phyloP scores from a whole-genome alignment of 2,797 vertebrate genomes.

The Sciurus carolinensis region DNA sequence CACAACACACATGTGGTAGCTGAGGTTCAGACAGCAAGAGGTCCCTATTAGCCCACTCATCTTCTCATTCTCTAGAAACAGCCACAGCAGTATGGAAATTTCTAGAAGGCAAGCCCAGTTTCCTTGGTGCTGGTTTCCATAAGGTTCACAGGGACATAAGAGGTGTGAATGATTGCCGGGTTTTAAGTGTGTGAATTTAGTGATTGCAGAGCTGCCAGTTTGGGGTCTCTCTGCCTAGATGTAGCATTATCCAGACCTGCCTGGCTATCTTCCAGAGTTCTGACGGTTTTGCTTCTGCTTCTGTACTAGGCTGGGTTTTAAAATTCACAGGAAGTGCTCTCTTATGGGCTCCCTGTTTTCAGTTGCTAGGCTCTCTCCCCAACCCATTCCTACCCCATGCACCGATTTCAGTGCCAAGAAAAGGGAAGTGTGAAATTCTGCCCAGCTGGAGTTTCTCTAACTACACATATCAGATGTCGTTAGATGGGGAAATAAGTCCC shows the following conservation, averaged over 20 bases:
- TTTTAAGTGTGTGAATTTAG: conserved; percentile 53
- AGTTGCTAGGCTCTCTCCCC: background rate
- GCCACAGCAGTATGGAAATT: conserved; percentile 14
- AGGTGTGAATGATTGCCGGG: conserved; percentile 64
- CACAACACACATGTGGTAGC: background rate
- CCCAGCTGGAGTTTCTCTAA: conserved; percentile 78
- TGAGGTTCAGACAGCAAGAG: conserved; percentile 60
- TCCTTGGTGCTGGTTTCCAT: background rate
- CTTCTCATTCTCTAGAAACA: conserved; percentile 58
- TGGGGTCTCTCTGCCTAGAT: conserved; percentile 26
- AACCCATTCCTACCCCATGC: conserved; percentile 8
- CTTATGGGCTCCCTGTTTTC: background rate
- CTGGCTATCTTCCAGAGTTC: conserved; percentile 65
- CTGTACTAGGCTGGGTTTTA: conserved; percentile 48
- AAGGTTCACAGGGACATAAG: background rate
- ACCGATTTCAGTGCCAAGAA: conserved; percentile 71
- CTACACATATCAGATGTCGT: conserved; percentile 75
- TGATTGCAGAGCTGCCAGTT: conserved; percentile 53
- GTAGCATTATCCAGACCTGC: conserved; percentile 17
- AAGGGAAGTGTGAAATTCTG: conserved; percentile 74
- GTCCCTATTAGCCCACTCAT: conserved; percentile 43
- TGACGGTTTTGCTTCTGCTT: conserved; percentile 56
- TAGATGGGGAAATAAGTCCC: conserved; percentile 74
- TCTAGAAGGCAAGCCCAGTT: conserved; percentile 40
- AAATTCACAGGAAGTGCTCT: conserved; percentile 72